Base-by-base conservation (phyloP, 2,797 vertebrate genomes). In the Mormyrus proboscirostris region DNA sequence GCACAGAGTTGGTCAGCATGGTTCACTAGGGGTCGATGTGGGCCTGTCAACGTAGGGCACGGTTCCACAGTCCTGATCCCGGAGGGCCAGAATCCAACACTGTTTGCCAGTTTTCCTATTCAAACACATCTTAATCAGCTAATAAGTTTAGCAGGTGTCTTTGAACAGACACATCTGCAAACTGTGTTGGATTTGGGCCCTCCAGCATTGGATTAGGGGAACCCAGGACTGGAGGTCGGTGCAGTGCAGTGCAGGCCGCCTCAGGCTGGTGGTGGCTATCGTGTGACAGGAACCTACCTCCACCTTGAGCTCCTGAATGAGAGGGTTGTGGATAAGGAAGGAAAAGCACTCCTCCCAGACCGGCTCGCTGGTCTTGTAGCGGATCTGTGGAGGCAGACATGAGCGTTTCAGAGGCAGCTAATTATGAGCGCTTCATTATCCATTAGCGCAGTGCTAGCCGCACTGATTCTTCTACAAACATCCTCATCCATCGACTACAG, bases 291-390 rank as follows among this genome's bases (percentile, higher is more conserved):
- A 87, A 16, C 2, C 9, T 96, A 99, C 99, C 98, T 99, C 98
- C 69, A 99, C 93, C 92, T 98, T 97, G 0, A 99, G 97, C 89
- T 98, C 97, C 94, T 99, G 98, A 90, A 96, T 95, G 92, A 92
- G 97, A 65, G 99, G 98, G 93, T 99, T 98, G 94, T 99, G 98
- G 87, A 99, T 94, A 41, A 98, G 97, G 94, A 99, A 99, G 33
- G 97, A 97, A 90, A 99, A 98, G 19, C 97, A 95, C 79, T 99
- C 98, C 89, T 99, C 98, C 99, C 99, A 99, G 7, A 99, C 95
- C 0, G 99, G 99, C 91, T 99, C 98, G 89, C 95, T 97, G 88
- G 97, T 99, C 95, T 98, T 99, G 92, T 97, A 98, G 4, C 98
- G 97, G 92, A 99, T 96, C 98, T 99, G 89, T 65, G 88, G 22